These are phyloP conservation scores for Lycopodina hypogea DNA, from an alignment of 37 sponge, comb jelly and placozoan genomes.

Conservation along the genomic window DNA sequence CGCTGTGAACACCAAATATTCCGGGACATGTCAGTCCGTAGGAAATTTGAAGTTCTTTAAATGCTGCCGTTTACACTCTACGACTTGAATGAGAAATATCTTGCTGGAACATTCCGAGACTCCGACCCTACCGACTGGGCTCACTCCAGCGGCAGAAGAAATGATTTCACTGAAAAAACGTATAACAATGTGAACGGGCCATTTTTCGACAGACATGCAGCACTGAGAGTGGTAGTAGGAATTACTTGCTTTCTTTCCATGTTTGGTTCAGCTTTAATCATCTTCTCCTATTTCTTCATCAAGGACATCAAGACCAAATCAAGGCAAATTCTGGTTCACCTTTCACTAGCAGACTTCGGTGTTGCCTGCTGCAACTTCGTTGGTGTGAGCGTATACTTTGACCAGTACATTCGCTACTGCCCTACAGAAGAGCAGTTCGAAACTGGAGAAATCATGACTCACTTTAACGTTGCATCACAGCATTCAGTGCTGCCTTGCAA, in stretches of 20 bases:
- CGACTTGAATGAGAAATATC: background rate
- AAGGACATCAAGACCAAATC: conserved; percentile 49
- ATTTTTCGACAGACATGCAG: conserved; percentile 17
- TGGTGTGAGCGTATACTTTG: conserved; percentile 56
- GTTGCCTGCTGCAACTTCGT: conserved; percentile 57
- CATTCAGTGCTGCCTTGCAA: conserved; percentile 8
- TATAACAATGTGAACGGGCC: conserved; percentile 5
- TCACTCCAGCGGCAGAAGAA: background rate
- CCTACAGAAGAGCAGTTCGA: background rate
- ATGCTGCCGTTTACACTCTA: conserved; percentile 18
- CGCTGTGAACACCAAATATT: no score
- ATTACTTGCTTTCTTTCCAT: conserved; percentile 49
- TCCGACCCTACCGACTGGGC: background rate
- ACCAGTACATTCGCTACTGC: conserved; percentile 31
- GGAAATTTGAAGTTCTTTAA: background rate
- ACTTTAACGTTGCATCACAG: background rate
- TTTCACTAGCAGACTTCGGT: conserved; percentile 70
- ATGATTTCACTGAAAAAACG: background rate
- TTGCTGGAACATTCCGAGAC: background rate
- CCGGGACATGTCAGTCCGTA: no score
- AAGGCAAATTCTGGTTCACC: conserved; percentile 61
- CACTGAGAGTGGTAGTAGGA: conserved; percentile 27
- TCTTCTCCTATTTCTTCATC: conserved; percentile 58
- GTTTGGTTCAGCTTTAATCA: conserved; percentile 54
- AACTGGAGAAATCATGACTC: background rate